Evolutionary conservation across 2,888 invertebrate species (phyloP).

Genomic region (Atherix ibis): DNA sequence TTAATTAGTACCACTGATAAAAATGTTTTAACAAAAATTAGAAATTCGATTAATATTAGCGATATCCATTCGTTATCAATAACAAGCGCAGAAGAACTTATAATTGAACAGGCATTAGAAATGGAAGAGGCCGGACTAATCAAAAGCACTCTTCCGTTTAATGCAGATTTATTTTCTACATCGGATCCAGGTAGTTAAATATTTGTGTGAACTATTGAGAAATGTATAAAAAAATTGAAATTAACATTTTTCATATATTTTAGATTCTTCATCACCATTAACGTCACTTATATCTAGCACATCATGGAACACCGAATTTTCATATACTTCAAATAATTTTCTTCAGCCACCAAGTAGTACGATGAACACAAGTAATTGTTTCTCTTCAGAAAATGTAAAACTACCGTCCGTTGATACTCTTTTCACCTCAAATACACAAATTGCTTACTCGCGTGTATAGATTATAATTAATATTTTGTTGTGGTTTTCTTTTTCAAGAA

Average conservation of each 20-base stretch:
- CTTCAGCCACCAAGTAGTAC: too few species aligned
- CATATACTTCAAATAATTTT: constrained; percentile 6
- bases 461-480: too few species aligned
- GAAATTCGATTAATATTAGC: constrained; percentile 16
- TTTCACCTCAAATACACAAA: constrained; percentile 27
- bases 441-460: too few species aligned
- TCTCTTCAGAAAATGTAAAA: constrained; percentile 18
- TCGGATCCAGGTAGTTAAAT: too few species aligned
- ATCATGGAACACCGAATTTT: constrained; percentile 20
- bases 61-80: constrained; percentile 27
- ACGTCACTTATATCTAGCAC: constrained; percentile 17
- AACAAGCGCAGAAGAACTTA: constrained; percentile 28
- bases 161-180: background rate
- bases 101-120: constrained; percentile 32
- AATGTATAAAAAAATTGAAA: constrained; percentile 1
- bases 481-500: too few species aligned
- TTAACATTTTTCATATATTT: background rate
- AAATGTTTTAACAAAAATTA: constrained; percentile 9
- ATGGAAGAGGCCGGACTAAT: constrained; percentile 29
- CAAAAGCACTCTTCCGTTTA: constrained; percentile 19
- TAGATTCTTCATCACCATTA: constrained; percentile 25
- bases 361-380: constrained; percentile 8
- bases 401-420: constrained; percentile 30
- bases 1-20: constrained; percentile 13
- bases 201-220: constrained; percentile 12